A percentile compares a stretch with the other conserved stretches of the same genome.
Conservation (phyloP, 2,888 invertebrate species). For the Dolomedes plantarius region DNA sequence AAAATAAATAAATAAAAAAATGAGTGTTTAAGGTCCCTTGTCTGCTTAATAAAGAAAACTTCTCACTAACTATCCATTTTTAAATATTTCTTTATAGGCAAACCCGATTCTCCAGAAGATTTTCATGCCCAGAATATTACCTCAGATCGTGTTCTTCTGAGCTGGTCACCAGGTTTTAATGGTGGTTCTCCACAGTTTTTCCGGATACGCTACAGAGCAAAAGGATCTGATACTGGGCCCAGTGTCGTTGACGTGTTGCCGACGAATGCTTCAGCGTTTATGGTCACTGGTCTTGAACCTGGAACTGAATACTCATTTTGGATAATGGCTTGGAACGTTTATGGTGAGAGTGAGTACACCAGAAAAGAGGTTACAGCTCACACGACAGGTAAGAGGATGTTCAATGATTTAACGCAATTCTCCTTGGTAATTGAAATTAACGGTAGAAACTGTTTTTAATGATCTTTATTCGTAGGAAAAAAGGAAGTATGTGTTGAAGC, state of each 20-base stretch:
- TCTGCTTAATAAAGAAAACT: too few species aligned
- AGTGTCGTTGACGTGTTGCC: constrained; percentile 86
- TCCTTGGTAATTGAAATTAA: too few species aligned
- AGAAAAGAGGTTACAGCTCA: constrained; percentile 51
- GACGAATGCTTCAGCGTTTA: constrained; percentile 81
- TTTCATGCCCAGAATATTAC: constrained; percentile 86
- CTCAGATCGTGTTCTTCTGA: constrained; percentile 87
- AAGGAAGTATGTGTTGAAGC: too few species aligned
- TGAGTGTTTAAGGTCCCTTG: too few species aligned
- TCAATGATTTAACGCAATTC: too few species aligned
- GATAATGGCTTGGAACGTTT: constrained; percentile 90
- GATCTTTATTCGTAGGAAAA: too few species aligned
- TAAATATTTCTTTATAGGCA: too few species aligned
- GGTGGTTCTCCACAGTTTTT: constrained; percentile 90
- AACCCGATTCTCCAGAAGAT: constrained; percentile 77
- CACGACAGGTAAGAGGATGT: constrained; percentile 45
- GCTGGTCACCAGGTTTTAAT: constrained; percentile 94
- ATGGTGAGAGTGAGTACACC: constrained; percentile 87
- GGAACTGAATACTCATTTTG: constrained; percentile 92
- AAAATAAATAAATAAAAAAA: too few species aligned
- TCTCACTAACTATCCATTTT: too few species aligned
- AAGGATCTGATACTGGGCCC: constrained; percentile 73
- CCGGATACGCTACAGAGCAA: constrained; percentile 80
- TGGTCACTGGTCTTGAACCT: constrained; percentile 85
- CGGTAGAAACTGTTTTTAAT: too few species aligned